Conservation (phyloP, 2,888 invertebrate genomes). For the Alitta virens region DNA sequence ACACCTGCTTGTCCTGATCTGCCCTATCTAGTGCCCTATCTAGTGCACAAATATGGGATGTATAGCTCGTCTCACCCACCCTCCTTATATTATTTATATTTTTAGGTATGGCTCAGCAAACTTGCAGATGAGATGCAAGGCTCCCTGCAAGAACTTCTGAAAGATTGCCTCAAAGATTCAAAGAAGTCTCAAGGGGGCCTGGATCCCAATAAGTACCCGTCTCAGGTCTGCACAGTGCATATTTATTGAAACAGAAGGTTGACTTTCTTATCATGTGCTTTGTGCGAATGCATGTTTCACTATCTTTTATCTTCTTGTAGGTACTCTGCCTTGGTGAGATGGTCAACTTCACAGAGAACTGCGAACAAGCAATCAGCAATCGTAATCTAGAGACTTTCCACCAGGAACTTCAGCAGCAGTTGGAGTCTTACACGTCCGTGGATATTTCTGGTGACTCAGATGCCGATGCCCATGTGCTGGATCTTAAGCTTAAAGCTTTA, state of each 20-base stretch:
- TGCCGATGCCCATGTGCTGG: constrained; percentile 61
- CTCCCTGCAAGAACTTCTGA: constrained; percentile 71
- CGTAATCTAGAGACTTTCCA: constrained; percentile 57
- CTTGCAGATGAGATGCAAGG: constrained; percentile 80
- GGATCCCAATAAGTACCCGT: constrained; percentile 68
- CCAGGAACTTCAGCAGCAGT: constrained; percentile 53
- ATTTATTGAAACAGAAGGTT: no score
- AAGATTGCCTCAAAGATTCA: constrained; percentile 62
- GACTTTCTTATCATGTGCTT: no score
- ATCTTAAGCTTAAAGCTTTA: constrained; percentile 86
- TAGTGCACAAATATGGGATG: no score
- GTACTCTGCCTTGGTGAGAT: constrained; percentile 82
- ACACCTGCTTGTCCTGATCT: no score
- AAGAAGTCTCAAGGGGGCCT: constrained; percentile 48
- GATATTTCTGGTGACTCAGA: constrained; percentile 34
- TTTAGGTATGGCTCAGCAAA: constrained; percentile 67
- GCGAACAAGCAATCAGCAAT: constrained; percentile 75
- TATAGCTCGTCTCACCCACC: no score
- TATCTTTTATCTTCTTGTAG: constrained; percentile 39
- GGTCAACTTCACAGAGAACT: constrained; percentile 79
- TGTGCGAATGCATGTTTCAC: no score
- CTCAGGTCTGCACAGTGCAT: constrained; percentile 60
- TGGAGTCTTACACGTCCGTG: constrained; percentile 58
- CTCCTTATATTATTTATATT: background rate
- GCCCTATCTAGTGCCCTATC: no score